Base-by-base conservation (phyloP, 2,888 invertebrate species). In the Ophion costatus region DNA sequence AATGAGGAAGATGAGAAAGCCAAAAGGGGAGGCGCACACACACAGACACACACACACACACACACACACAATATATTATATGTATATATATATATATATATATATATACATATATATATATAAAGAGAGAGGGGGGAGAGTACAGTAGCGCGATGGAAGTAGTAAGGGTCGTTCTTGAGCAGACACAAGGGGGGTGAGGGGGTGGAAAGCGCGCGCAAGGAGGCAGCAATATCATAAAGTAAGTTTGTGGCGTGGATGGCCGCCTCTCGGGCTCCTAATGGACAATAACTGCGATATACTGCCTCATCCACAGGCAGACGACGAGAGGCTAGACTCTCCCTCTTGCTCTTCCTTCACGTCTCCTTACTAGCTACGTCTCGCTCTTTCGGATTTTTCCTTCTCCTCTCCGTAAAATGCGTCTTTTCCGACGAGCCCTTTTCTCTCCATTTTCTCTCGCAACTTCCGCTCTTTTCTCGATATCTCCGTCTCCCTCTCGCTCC, bases 271-370 rank as follows among this genome's bases (percentile, higher is more conserved):
- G 89, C 89, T 90, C 90, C 90, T 92, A 92, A 92, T 92, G 91
- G 92, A 92, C 92, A 92, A 92, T 92, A 92, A 92, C 92, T 87
- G 88, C 90, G 91, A 92, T 92, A 91, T 92, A 92, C 90, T 90
- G 91, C 90, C 90, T 91, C 90, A 88, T 91, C 88, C 89, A 82
- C 83, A 85, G 84, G 86, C 87, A 86, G 85, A 56, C 45, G 85
- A 56, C 45, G 75, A 75, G 82, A 87, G 81, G 85, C 84, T 70
- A 70, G 83, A 83, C 83, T 87, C 83, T 82, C 86, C 66, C 57
- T 51, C 38, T 82, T 78, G 57, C 80, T 61, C 80, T 83, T 63
- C 33, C 70, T 67, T 29, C 59, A 17, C 59, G 24, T 29, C n/a
- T 38, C 17, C 45, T 11, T 10, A 45, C 11, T 14, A 11, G 3